A percentile compares a stretch with the other conserved stretches of the same genome.
Evolutionary conservation across 2,113 vertebrate species (phyloP).

Genomic region (Pipa parva): DNA sequence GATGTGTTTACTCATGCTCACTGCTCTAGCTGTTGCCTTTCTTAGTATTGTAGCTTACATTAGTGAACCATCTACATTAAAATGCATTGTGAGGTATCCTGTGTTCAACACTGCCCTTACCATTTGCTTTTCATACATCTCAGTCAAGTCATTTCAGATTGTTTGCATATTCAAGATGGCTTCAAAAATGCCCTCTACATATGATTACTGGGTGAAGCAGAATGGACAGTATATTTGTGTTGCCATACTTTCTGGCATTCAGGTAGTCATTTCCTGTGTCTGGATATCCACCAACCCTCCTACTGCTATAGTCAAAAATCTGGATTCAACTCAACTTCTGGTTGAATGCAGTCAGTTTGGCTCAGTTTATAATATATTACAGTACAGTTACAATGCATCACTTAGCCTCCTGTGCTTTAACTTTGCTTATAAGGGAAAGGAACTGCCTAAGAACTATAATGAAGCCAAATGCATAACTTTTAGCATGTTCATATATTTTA

Average conservation of each 20-base stretch:
- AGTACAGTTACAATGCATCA: constrained; percentile 50
- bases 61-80: constrained; percentile 51
- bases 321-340: constrained; percentile 57
- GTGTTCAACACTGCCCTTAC: constrained; percentile 69
- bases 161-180: constrained; percentile 76
- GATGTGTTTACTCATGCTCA: constrained; percentile 74
- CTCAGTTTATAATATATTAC: constrained; percentile 45
- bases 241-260: constrained; percentile 35
- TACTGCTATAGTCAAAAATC: constrained; percentile 40
- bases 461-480: constrained; percentile 65
- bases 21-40: constrained; percentile 54
- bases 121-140: constrained; percentile 67
- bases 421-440: constrained; percentile 76
- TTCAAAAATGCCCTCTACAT: constrained; percentile 62
- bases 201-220: constrained; percentile 67
- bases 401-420: constrained; percentile 67
- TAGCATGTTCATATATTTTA: constrained; percentile 57
- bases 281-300: constrained; percentile 42
- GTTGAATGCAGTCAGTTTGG: constrained; percentile 60
- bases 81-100: constrained; percentile 64
- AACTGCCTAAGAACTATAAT: constrained; percentile 78
- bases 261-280: constrained; percentile 50
- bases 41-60: constrained; percentile 60
- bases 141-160: constrained; percentile 72
- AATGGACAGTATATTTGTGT: constrained; percentile 65